Evolutionary conservation across 2,797 vertebrate genomes (phyloP).

Genomic region (Crenuchus spilurus): DNA sequence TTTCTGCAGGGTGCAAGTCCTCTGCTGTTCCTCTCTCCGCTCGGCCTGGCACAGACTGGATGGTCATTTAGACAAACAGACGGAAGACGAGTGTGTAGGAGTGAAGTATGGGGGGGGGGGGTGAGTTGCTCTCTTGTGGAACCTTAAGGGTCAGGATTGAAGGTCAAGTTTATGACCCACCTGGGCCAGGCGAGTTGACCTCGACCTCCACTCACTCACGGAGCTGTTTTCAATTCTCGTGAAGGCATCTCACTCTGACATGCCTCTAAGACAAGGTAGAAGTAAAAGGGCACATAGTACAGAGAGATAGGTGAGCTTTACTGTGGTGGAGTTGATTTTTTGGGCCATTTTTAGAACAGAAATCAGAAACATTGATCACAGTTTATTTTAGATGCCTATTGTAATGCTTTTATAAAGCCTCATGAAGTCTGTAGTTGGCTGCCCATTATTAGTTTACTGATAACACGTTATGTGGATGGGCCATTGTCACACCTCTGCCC

Average conservation of each 20-base stretch:
- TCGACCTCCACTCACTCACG: slow-evolving; percentile 13
- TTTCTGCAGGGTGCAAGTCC: slow-evolving; percentile 32
- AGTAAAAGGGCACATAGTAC: slow-evolving; percentile 4
- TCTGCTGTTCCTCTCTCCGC: slow-evolving; percentile 30
- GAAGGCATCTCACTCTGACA: slow-evolving; percentile 23
- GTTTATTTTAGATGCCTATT: too few species aligned
- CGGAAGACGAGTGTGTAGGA: slow-evolving; percentile 32
- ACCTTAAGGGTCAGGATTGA: slow-evolving; percentile 40
- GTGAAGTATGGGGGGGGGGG: neutral
- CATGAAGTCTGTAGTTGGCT: too few species aligned
- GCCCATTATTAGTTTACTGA: too few species aligned
- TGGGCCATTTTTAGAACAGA: too few species aligned
- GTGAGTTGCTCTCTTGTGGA: neutral
- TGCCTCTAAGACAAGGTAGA: slow-evolving; percentile 14
- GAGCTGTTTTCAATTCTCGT: slow-evolving; percentile 24
- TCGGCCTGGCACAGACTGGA: slow-evolving; percentile 2
- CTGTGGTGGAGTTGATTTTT: too few species aligned
- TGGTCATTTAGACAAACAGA: slow-evolving; percentile 30
- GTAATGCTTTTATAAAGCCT: too few species aligned
- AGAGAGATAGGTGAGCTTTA: slow-evolving; percentile 1
- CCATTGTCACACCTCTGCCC: too few species aligned
- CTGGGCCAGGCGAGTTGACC: slow-evolving; percentile 30
- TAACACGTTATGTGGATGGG: too few species aligned
- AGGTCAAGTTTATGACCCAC: slow-evolving; percentile 51
- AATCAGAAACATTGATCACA: too few species aligned